Evolutionary conservation across 2,888 invertebrate species (phyloP), one percentile per base, ranked within the genome.

Genomic region (Drosophila neutralis): DNA sequence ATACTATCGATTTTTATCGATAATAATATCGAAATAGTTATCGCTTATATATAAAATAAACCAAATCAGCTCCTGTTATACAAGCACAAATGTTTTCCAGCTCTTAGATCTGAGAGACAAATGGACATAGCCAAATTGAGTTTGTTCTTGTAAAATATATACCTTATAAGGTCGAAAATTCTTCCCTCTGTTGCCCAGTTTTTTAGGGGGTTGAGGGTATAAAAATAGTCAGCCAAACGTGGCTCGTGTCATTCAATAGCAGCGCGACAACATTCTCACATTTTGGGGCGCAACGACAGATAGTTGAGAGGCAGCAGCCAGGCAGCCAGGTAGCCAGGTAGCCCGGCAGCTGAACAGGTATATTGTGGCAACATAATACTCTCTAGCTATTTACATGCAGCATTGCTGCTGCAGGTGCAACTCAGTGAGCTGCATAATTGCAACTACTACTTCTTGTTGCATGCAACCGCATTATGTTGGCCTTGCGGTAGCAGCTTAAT

Each of bases 351-450:
- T 48, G 51, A 6, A 51, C 51, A 6, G 2, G 52, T 29, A 59
- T 33, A 57, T 52, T 21, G 29, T 63, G 36, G 71, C 33, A 52
- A 80, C 42, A 63, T 27, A 59, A 78, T 72, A 65, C 27, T 13
- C 27, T 8, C 18, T 1, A 18, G 24, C 48, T 59, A 21, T 40
- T 27, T 8, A 24, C 40, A 21, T 21, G 13, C n/a, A 29, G 1
- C 42, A 27, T 35, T 51, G 27, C 15, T 51, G 38, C n/a, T 38
- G 69, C 82, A 82, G 69, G 69, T 83, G 80, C 49, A 57, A 52
- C 29, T 67, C 71, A 69, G 21, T 74, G 71, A 74, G 59, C 59
- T 49, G 69, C 66, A 56, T 72, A 75, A 78, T 72, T 78, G 82
- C 69, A 59, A 67, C 79, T 42, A 48, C 77, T 77, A 57, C 53